Evolutionary conservation across 2,888 invertebrate genomes (phyloP), one percentile per base, ranked within the genome.

Genomic region (Mantis religiosa): DNA sequence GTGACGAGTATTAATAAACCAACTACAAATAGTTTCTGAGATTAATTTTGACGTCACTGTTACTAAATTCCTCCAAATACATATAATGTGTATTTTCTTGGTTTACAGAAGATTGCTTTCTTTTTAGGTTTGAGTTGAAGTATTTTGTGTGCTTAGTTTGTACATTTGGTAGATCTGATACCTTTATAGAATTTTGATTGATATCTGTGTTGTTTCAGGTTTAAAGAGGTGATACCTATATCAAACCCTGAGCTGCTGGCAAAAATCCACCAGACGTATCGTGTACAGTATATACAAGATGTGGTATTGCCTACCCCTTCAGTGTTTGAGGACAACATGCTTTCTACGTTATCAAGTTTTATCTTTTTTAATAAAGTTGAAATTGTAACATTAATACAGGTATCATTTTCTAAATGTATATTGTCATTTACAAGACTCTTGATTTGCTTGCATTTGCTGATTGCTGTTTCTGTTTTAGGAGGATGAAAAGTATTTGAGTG

Each of bases 311-410:
- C 99, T 34, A 98, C 99, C 87, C 99, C 99, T 20, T 99, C 99
- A 91, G 98, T 99, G 92, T 99, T 99, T 94, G 99, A 99, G 93
- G 99, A 99, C 93, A 99, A 99, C 93, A 97, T 99, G 96, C 95
- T 99, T 91, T 99, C 98, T 92, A 98, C 99, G 90, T 95, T 99
- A 92, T 98, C 98, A 93, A 99, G 99, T 95, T 99, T 99, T 95
- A 98, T 99, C 94, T 99, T 99, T 95, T 99, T 99, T 94, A 99
- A 99, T 94, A 99, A 99, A 95, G 98, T 99, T 93, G 99, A 99
- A 95, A 99, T 99, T 94, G 99, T 99, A 91, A 98, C 98, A 91
- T 95, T 98, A 92, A 97, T 99, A 93, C 95, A 95, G 94, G 95
- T 95, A 91, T 91, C 92, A 83, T 28, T 28, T 83, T 83, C 28